A percentile compares a stretch with the other conserved stretches of the same genome.
Conservation (phyloP, 30 jellyfish, hydroid and myxozoan genomes). For the Euphysa ruthae region DNA sequence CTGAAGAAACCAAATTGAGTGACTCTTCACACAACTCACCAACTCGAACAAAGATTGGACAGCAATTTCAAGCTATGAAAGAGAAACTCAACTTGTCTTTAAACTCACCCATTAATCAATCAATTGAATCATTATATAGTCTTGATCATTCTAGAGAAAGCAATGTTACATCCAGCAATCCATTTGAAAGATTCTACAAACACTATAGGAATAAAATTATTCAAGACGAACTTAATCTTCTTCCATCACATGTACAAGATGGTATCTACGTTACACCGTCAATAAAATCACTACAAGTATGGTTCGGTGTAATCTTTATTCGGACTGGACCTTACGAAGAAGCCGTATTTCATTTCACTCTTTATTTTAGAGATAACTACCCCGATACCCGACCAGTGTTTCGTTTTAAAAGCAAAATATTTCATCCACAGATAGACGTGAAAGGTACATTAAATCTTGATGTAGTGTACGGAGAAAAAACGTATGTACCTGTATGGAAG, state of each 20-base stretch:
- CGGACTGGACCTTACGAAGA: conserved; percentile 74
- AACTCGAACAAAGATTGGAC: conserved; percentile 9
- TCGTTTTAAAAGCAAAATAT: conserved; percentile 49
- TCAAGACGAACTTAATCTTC: conserved; percentile 34
- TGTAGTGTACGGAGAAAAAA: background rate
- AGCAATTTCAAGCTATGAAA: conserved; percentile 6
- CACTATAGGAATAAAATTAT: conserved; percentile 47
- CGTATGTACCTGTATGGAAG: conserved; percentile 40
- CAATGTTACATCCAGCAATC: background rate
- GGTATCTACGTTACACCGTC: conserved; percentile 90
- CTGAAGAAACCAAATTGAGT: too few species aligned
- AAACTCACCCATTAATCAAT: background rate
- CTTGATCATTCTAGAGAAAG: background rate
- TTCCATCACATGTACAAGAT: conserved; percentile 31
- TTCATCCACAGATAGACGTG: conserved; percentile 52
- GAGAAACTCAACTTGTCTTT: background rate
- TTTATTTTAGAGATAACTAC: conserved; percentile 53
- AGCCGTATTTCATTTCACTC: conserved; percentile 70
- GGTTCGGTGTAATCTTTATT: conserved; percentile 83
- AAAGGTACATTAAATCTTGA: conserved; percentile 48
- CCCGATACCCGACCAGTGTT: conserved; percentile 62
- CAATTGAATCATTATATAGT: background rate
- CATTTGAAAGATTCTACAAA: conserved; percentile 36
- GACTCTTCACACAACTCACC: too few species aligned
- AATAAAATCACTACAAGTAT: conserved; percentile 54